Conservation (phyloP, 2,888 invertebrate species). For the Gisinianus flammeolus region DNA sequence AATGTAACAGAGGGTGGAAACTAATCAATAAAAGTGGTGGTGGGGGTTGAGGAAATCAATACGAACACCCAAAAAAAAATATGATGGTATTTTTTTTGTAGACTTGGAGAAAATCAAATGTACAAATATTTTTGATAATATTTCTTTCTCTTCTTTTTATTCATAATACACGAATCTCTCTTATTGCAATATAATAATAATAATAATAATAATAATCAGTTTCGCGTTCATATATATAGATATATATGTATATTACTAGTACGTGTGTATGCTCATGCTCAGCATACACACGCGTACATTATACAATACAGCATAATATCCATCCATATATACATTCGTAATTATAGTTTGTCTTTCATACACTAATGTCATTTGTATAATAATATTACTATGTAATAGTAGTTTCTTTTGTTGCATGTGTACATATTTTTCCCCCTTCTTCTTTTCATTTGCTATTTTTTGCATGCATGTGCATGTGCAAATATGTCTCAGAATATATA, state of each 20-base stretch:
- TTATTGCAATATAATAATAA: neutral
- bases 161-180: neutral
- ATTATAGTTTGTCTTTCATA: too few species aligned
- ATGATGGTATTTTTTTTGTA: neutral
- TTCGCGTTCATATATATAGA: neutral
- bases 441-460: too few species aligned
- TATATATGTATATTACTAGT: neutral
- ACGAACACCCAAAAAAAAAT: neutral
- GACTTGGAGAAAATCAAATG: neutral
- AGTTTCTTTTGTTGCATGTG: too few species aligned
- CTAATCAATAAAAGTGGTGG: conserved; percentile 33
- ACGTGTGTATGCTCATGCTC: too few species aligned
- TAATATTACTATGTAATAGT: too few species aligned
- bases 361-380: too few species aligned
- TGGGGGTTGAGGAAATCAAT: conserved; percentile 32
- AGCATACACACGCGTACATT: too few species aligned
- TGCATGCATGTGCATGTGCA: too few species aligned
- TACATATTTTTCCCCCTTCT: too few species aligned
- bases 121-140: neutral
- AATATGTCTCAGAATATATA: too few species aligned
- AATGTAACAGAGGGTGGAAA: conserved; percentile 21
- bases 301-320: too few species aligned
- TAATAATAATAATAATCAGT: neutral
- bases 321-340: too few species aligned
- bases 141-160: neutral